phyloP scores from a whole-genome alignment of 2,888 invertebrate species.

The Tipula lateralis region DNA sequence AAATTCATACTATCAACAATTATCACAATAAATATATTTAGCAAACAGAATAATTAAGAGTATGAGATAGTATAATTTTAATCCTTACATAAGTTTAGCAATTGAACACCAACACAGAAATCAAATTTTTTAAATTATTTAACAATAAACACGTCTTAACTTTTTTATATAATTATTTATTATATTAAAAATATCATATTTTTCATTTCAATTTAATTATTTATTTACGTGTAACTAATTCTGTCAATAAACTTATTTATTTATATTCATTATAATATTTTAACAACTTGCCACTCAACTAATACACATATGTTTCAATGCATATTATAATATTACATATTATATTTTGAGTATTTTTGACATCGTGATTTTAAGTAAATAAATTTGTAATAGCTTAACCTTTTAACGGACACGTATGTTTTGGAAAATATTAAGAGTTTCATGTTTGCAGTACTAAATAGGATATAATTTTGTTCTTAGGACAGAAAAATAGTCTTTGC shows the following conservation, averaged over 20 bases:
- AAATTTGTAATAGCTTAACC: too few relatives aligned
- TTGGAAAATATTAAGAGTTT: too few relatives aligned
- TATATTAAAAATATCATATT: neutral
- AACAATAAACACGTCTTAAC: neutral
- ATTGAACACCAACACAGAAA: neutral
- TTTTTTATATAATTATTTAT: neutral
- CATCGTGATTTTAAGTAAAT: too few relatives aligned
- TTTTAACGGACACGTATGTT: too few relatives aligned
- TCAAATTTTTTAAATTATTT: neutral
- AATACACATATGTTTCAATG: neutral
- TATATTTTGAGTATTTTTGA: too few relatives aligned
- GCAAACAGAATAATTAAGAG: neutral
- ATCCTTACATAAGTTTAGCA: neutral
- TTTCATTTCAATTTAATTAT: neutral
- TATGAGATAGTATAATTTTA: neutral
- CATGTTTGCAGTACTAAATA: too few relatives aligned
- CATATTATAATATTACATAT: too few relatives aligned
- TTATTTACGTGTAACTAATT: neutral
- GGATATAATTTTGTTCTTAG: too few relatives aligned
- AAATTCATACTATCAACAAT: neutral
- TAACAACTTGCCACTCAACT: neutral
- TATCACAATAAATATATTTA: neutral
- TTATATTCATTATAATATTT: neutral
- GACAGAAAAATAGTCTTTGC: too few relatives aligned
- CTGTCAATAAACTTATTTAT: neutral